Evolutionary conservation across 2,797 vertebrate species (phyloP).

Genomic region (Crocidura indochinensis): DNA sequence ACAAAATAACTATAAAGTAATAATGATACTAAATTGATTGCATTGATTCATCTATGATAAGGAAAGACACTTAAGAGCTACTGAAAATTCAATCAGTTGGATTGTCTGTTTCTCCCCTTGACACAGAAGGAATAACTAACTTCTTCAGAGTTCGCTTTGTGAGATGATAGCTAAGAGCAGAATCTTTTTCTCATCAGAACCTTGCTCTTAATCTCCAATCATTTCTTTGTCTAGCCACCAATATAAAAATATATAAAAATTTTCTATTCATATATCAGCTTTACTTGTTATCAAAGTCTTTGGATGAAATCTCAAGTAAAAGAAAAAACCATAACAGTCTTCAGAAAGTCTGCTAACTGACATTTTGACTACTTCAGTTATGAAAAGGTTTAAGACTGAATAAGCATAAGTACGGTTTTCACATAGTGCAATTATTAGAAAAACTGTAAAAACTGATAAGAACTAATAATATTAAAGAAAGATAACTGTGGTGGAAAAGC

Average conservation of each 20-base stretch:
- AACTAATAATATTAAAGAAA: constrained; percentile 14
- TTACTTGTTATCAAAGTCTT: neutral
- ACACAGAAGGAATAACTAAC: constrained; percentile 8
- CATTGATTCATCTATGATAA: constrained; percentile 32
- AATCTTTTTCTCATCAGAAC: neutral
- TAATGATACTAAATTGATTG: constrained; percentile 18
- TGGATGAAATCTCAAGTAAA: constrained; percentile 43
- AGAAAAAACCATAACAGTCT: neutral
- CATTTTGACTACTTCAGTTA: neutral
- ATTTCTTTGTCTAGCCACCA: neutral
- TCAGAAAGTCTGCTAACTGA: constrained; percentile 38
- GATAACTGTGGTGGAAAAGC: constrained; percentile 7
- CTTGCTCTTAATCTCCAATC: neutral
- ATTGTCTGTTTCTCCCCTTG: neutral
- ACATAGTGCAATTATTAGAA: constrained; percentile 31
- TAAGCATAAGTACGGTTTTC: constrained; percentile 44
- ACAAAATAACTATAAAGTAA: neutral
- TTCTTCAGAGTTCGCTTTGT: constrained; percentile 36
- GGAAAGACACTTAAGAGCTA: neutral
- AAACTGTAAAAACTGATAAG: neutral
- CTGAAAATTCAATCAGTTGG: constrained; percentile 22
- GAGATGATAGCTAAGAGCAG: constrained; percentile 2
- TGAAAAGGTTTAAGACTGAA: neutral
- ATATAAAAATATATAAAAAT: constrained; percentile 11
- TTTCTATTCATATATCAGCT: neutral